These are phyloP conservation scores for Drosophila subobscura DNA, from an alignment of 1,140 invertebrate species.

Conservation along the genomic window DNA sequence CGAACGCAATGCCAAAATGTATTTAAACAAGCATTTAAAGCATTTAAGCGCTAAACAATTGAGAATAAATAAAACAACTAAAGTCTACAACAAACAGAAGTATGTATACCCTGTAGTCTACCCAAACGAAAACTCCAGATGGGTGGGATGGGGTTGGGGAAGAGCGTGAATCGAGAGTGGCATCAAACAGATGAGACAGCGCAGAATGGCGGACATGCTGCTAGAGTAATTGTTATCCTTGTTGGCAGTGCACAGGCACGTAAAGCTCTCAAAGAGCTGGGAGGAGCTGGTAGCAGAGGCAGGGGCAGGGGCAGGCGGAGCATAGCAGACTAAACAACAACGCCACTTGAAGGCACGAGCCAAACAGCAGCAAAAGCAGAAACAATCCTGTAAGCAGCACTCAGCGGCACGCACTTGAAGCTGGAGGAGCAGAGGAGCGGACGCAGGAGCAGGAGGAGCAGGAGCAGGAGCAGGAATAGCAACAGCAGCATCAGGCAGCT, in stretches of 20 bases:
- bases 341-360: constrained; percentile 65
- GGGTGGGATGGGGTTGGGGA: not conserved
- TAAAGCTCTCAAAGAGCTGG: constrained; percentile 41
- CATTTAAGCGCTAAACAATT: constrained; percentile 74
- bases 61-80: constrained; percentile 40
- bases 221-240: constrained; percentile 79
- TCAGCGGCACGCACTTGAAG: constrained; percentile 76
- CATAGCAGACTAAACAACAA: constrained; percentile 57
- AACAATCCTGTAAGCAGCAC: constrained; percentile 73
- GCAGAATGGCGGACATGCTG: constrained; percentile 57
- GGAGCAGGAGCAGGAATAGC: constrained; percentile 13
- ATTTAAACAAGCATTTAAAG: constrained; percentile 52
- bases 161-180: constrained; percentile 9
- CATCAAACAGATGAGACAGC: constrained; percentile 21
- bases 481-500: constrained; percentile 40
- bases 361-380: constrained; percentile 43
- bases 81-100: constrained; percentile 9
- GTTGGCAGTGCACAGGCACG: constrained; percentile 74
- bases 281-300: not conserved
- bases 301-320: constrained; percentile 10
- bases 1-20: constrained; percentile 16
- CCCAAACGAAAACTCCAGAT: too few relatives aligned
- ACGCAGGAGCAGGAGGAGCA: constrained; percentile 17
- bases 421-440: constrained; percentile 4
- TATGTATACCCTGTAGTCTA: constrained; percentile 4